These are phyloP conservation scores for Rhinolophus ferrumequinum DNA, from an alignment of 2,113 vertebrate species.

Conservation along the genomic window DNA sequence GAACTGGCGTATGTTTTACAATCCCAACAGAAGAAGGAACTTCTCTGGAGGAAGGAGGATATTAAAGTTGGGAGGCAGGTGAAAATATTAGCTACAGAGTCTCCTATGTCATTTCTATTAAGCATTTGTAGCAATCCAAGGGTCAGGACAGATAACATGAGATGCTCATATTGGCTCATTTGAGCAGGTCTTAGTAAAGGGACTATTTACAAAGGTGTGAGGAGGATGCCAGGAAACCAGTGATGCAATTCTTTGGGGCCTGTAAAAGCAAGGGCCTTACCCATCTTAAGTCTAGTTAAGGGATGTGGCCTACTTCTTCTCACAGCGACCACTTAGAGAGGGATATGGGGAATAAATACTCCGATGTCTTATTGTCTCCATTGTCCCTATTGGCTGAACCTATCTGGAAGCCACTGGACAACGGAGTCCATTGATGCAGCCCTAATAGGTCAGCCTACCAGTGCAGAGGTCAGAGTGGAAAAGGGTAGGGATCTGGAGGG, in stretches of 20 bases:
- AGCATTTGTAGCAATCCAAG: background rate
- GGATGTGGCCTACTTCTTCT: background rate
- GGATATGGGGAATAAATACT: background rate
- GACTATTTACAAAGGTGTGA: background rate
- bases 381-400: background rate
- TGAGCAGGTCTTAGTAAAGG: background rate
- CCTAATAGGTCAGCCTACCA: background rate
- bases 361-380: background rate
- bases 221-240: background rate
- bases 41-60: background rate
- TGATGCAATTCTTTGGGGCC: background rate
- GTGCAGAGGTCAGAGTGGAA: background rate
- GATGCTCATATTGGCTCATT: background rate
- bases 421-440: background rate
- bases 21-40: background rate
- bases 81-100: background rate
- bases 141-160: background rate
- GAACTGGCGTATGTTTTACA: background rate
- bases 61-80: background rate
- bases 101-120: background rate
- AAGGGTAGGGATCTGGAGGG: background rate
- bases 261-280: background rate
- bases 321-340: background rate
- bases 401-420: background rate
- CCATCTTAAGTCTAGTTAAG: background rate